Evolutionary conservation across 2,113 vertebrate genomes (phyloP), one percentile per base, ranked within the genome.

Genomic region (Leptobrachium ailaonicum): DNA sequence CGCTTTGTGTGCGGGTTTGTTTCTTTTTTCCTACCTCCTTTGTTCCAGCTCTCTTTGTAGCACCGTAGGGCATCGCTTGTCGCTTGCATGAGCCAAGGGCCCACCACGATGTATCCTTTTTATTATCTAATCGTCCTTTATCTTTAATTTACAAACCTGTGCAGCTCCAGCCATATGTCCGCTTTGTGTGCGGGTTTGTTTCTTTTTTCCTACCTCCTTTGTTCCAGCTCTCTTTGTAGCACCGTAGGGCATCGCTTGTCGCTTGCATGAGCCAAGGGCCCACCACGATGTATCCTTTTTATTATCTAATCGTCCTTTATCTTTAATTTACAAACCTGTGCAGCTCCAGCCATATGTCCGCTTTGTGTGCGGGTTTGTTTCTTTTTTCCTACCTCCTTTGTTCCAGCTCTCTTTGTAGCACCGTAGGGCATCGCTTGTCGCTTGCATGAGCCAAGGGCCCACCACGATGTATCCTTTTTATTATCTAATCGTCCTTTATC

Each of bases 291-390:
- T n/a, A n/a, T n/a, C n/a, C n/a, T 90, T 91, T 91, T 93, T 90
- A 94, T 94, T 94, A 94, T 92, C 92, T 94, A 94, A 95, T 94
- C 91, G 92, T 88, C 91, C 91, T 91, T 91, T 91, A 93, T 95
- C 92, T 93, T 95, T 94, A 93, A 94, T 95, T 94, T 94, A 95
- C 93, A 91, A 91, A 90, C 90, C 89, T 80, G 84, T 85, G 88
- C 90, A 88, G 90, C 89, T 89, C 88, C 87, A 89, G 90, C 94
- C 93, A 94, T 95, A 95, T 94, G 93, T 88, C 91, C 83, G 90
- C 90, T 94, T 95, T 95, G 92, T 93, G 45, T 47, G 45, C 8
- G 45, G 3, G 45, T 8, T 8, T 47, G 3, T 89, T 89, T 83
- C 82, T 82, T 88, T 89, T 83, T 83, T n/a, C n/a, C 87, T 88